phyloP scores from a whole-genome alignment of 2,888 invertebrate genomes.

The Ctena decussata region DNA sequence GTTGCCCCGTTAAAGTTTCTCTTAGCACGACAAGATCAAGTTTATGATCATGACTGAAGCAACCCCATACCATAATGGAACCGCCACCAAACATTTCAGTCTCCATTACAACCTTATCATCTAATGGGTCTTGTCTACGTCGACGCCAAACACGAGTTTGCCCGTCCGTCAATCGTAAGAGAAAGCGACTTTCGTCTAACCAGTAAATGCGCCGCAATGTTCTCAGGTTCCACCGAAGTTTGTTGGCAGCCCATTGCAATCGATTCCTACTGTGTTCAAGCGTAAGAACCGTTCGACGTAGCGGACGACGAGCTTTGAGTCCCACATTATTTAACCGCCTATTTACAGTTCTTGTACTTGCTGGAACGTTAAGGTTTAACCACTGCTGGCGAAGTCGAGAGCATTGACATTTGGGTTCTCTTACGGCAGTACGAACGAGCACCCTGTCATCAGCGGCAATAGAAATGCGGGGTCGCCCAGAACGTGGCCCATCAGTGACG shows the following conservation, averaged over 20 bases:
- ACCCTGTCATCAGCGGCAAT: not conserved
- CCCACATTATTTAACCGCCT: not conserved
- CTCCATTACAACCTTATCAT: not conserved
- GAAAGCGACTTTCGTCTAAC: not conserved
- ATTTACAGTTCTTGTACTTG: conserved; percentile 2
- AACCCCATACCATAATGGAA: conserved; percentile 10
- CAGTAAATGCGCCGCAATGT: conserved; percentile 11
- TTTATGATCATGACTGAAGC: conserved; percentile 15
- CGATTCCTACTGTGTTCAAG: not conserved
- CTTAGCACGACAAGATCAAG: conserved; percentile 5
- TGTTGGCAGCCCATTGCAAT: conserved; percentile 3
- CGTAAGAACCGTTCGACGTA: not conserved
- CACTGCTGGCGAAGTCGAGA: not conserved
- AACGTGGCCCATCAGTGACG: not conserved
- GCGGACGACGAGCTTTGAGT: not conserved
- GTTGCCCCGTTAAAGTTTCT: conserved; percentile 16
- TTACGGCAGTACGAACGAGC: not conserved
- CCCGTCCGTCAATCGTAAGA: not conserved
- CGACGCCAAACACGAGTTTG: conserved; percentile 15
- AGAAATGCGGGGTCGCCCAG: not conserved
- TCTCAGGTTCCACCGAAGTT: not conserved
- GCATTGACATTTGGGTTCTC: not conserved
- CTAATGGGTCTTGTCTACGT: not conserved
- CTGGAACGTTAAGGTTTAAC: not conserved
- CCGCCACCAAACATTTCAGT: conserved; percentile 23